These are phyloP conservation scores for Zosterops japonicus DNA, from an alignment of 2,113 vertebrate species.

Conservation along the genomic window DNA sequence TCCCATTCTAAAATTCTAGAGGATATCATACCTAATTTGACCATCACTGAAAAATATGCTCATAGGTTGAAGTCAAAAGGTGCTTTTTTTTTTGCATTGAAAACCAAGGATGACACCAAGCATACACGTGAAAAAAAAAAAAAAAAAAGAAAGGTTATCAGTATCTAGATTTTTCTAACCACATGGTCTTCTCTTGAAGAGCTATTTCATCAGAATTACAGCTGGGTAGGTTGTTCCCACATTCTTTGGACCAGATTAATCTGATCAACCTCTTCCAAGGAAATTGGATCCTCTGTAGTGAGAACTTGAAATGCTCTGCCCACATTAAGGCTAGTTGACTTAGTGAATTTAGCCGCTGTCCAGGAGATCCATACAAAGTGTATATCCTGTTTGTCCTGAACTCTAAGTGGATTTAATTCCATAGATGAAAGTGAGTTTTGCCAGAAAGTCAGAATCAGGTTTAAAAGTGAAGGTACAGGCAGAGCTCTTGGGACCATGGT, in stretches of 20 bases:
- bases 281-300: not conserved
- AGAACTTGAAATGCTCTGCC: not conserved
- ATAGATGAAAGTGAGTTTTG: not conserved
- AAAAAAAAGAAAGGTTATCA: not conserved
- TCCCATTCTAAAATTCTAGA: not conserved
- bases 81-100: not conserved
- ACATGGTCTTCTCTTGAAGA: not conserved
- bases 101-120: not conserved
- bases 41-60: not conserved
- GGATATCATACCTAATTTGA: not conserved
- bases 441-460: not conserved
- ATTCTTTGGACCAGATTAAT: not conserved
- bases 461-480: not conserved
- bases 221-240: not conserved
- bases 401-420: not conserved
- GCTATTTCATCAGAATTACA: not conserved
- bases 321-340: not conserved
- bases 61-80: not conserved
- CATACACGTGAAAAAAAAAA: not conserved
- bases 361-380: not conserved
- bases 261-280: not conserved
- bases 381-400: not conserved
- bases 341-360: not conserved
- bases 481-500: not conserved
- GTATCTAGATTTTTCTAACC: not conserved